A percentile compares a stretch with the other conserved stretches of the same genome.
Conservation (phyloP, 2,797 vertebrate species). For the Arctocebus calabarensis region DNA sequence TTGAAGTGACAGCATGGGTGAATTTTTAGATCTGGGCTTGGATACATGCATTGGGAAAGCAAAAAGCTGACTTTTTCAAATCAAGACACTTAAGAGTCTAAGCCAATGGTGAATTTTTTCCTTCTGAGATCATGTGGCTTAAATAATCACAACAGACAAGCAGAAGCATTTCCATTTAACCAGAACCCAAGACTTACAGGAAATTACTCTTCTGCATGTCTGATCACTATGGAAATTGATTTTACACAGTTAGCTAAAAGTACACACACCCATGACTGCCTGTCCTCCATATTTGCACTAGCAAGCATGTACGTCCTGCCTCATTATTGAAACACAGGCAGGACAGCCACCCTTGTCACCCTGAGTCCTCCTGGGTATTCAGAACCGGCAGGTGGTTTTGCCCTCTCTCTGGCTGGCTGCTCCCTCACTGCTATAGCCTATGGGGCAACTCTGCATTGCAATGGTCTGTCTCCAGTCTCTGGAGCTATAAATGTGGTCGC, state of each 20-base stretch:
- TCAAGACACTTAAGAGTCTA: neutral
- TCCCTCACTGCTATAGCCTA: neutral
- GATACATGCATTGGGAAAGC: neutral
- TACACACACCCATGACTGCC: conserved; percentile 41
- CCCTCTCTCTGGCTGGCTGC: neutral
- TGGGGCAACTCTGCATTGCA: neutral
- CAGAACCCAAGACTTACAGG: conserved; percentile 74
- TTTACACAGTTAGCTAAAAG: conserved; percentile 76
- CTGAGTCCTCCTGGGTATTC: neutral
- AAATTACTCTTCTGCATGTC: conserved; percentile 80
- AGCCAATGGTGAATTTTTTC: conserved; percentile 10
- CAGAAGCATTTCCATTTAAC: conserved; percentile 72
- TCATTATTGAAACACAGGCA: neutral
- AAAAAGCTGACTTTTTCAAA: conserved; percentile 46
- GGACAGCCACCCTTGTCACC: neutral
- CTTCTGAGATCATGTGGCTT: conserved; percentile 64
- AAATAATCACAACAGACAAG: conserved; percentile 72
- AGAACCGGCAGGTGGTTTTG: neutral
- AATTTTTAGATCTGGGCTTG: neutral
- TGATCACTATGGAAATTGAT: conserved; percentile 82
- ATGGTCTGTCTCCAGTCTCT: neutral
- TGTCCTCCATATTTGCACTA: neutral
- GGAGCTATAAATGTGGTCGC: neutral
- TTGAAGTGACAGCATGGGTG: neutral
- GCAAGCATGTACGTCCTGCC: neutral